Base-by-base conservation (phyloP, 2,113 vertebrate species). In the human (Homo sapiens) region DNA sequence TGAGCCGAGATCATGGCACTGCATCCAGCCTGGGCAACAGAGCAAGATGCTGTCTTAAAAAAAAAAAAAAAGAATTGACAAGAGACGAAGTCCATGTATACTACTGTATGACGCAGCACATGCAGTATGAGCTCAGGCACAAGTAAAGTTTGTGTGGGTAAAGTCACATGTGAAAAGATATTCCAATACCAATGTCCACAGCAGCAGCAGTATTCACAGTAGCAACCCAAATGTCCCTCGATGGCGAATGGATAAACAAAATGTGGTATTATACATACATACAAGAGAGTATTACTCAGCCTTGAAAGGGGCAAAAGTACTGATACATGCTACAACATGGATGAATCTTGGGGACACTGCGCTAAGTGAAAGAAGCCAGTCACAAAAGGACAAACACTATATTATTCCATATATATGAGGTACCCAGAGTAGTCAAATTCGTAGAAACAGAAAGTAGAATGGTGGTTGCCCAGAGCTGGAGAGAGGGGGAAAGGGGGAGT, bases 11-110 rank as follows among this genome's bases (percentile, higher is more conserved):
- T 32, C 12, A 5, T 32, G 27, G 27, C 61, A 32, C 61, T 30
- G 27, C 61, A 64, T 32, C 12, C 27, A 68, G 32, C 66, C 32
- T 68, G 32, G 32, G 66, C 16, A 68, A 68, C 66, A n/a, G 2
- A 35, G 66, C 6, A 7, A 68, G 66, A 68, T 0, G 0, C 66
- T 68, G 66, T 68, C 66, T 68, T 30, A 16, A 66, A 66, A 66
- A 66, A 66, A 66, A n/a, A 32, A 35, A 66, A 66, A 6, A 32
- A 13, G 27, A 64, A 40, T 12, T 25, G 59, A 52, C 13, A 1
- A 70, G 61, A 61, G 48, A 43, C 73, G 76, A 4, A 1, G 13
- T 0, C 1, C 1, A 23, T 0, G 22, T 35, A 6, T 0, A 10
- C 45, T 3, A 14, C 0, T 48, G 35, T 14, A 93, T 1, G 35